Base-by-base conservation (phyloP, 2,888 invertebrate species). In the Pollenia griseotomentosa region DNA sequence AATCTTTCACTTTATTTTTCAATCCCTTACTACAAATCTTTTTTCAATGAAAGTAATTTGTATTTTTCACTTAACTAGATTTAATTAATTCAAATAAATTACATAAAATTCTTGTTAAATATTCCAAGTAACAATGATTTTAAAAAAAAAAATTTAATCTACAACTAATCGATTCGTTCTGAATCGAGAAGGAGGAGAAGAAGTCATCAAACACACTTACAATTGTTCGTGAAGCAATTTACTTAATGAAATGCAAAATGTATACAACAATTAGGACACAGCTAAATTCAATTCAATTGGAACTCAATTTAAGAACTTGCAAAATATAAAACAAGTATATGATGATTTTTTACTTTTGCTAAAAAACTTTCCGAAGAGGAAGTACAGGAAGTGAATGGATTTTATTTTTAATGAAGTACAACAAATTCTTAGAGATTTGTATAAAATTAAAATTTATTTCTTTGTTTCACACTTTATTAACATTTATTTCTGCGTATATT, bases 191-290 rank as follows among this genome's bases (percentile, higher is more conserved):
- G 33, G 33, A 6, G 33, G 33, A 33, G 33, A 33, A 16, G 57
- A 16, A 23, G 42, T 2, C 16, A 51, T 40, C 8, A 33, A 12
- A 10, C 10, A 12, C 14, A 11, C 40, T 10, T 11, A 16, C 40
- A 4, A n/a, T 53, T 63, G n/a, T 51, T 23, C n/a, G 23, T 55
- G 65, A 59, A 79, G 71, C 59, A 79, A 84, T 79, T 84, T 74
- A 7, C 44, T 79, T 79, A 79, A 79, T 79, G 73, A 79, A 74
- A 68, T 66, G 59, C 40, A 61, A 51, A 46, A 46, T 68, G 68
- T 66, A 19, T 19, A 46, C 42, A 66, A 23, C 66, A 84, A 79
- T 79, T 84, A 84, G 73, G 66, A 66, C 16, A 51, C 65, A 73
- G 33, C 61, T 63, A 53, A 71, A 63, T 63, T 80, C 70, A 53